Evolutionary conservation across 2,113 vertebrate genomes (phyloP).

Genomic region (Lophotis ruficrista): DNA sequence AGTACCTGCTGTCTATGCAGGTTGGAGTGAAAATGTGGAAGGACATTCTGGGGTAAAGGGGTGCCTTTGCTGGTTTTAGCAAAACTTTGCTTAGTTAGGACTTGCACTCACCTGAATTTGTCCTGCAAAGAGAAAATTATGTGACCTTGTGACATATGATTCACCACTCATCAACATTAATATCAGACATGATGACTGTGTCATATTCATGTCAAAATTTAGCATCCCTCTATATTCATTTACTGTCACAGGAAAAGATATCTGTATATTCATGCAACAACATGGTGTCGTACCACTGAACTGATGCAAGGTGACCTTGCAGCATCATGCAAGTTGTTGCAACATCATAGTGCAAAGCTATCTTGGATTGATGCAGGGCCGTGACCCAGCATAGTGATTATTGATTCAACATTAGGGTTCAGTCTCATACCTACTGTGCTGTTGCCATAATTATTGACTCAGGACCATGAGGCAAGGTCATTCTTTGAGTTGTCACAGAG

Average conservation of each 20-base stretch:
- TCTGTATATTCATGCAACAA: background rate
- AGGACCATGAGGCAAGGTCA: background rate
- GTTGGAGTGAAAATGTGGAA: background rate
- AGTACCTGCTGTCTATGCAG: constrained; percentile 17
- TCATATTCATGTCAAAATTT: background rate
- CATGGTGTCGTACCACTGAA: background rate
- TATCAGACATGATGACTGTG: background rate
- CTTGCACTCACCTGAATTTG: background rate
- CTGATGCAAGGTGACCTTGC: background rate
- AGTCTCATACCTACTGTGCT: background rate
- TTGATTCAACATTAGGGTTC: background rate
- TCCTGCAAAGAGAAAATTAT: background rate
- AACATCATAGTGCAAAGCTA: background rate
- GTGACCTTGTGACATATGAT: background rate
- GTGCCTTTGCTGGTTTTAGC: background rate
- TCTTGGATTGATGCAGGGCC: background rate
- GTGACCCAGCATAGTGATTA: background rate
- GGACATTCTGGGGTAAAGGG: background rate
- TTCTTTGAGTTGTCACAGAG: background rate
- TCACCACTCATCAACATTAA: background rate
- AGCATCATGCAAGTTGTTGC: background rate
- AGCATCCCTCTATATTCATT: background rate
- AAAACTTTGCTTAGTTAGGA: background rate
- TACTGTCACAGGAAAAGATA: background rate
- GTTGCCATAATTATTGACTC: background rate